Evolutionary conservation across 2,797 vertebrate species (phyloP), one percentile per base, ranked within the genome.

Genomic region (Kryptopterus vitreolus): DNA sequence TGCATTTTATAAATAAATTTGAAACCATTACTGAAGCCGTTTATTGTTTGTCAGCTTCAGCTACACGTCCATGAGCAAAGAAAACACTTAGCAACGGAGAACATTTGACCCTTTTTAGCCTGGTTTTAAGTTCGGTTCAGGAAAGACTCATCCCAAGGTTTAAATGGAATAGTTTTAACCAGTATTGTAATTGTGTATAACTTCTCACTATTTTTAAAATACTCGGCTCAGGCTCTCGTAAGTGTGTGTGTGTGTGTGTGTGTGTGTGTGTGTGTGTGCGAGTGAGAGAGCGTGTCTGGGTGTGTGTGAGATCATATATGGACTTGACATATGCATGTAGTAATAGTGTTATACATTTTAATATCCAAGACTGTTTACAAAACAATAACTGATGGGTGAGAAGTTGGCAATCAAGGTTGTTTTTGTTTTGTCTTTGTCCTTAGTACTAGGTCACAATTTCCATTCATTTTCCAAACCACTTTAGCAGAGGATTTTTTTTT

Each of bases 231-330:
- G 80, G 80, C 82, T 84, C 65, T 83, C 79, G 55, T 62, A 38
- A 22, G 11, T 68, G 15, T 68, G 29, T 68, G 31, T 5, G 20
- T 74, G 33, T 22, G 29, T 26, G 24, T 90, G 11, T 63, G 24
- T 16, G 7, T 77, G 61, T 72, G 38, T 76, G 16, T 77, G 20
- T 69, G 26, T 79, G 31, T 6, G 22, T 74, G 46, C 55, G 16
- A 55, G 24, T 90, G 50, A 16, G 50, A 1, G 15, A 1, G 3
- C 3, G 38, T 71, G 61, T 88, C 84, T 88, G 83, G 89, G 85
- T 89, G 24, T n/a, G n/a, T n/a, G n/a, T n/a, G 48, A 22, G 24
- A 22, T 57, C 69, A 71, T 35, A 24, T 35, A 20, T 75, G 55
- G 55, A 75, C 55, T 75, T 75, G 72, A 75, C 55, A 46, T 77